A percentile compares a stretch with the other conserved stretches of the same genome.
Evolutionary conservation across 2,888 invertebrate species (phyloP).

Genomic region (Xiphydria camelus): DNA sequence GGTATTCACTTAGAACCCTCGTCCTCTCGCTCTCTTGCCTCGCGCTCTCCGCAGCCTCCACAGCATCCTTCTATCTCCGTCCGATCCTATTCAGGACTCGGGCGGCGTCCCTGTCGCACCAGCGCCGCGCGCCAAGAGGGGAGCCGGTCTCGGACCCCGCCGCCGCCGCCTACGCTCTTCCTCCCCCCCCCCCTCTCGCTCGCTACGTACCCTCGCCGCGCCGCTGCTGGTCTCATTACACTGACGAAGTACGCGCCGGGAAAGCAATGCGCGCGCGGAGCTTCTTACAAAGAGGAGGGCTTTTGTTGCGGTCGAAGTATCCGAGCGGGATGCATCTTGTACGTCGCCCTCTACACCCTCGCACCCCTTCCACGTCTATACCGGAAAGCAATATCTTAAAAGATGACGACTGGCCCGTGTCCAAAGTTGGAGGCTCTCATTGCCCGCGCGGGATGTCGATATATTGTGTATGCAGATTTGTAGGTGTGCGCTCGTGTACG

Average conservation of each 20-base stretch:
- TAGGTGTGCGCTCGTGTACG: too few species aligned
- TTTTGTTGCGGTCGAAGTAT: slow-evolving; percentile 34
- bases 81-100: too few species aligned
- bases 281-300: slow-evolving; percentile 11
- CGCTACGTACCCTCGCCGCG: background rate
- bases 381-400: slow-evolving; percentile 52
- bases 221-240: background rate
- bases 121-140: too few species aligned
- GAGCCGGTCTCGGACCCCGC: slow-evolving; percentile 20
- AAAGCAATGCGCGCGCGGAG: background rate
- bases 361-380: slow-evolving; percentile 7
- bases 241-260: background rate
- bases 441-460: too few species aligned
- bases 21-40: slow-evolving; percentile 10
- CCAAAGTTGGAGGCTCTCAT: too few species aligned
- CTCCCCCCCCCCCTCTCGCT: slow-evolving; percentile 7
- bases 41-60: background rate
- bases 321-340: slow-evolving; percentile 27
- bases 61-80: background rate
- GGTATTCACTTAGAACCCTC: slow-evolving; percentile 36
- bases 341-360: slow-evolving; percentile 6
- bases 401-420: slow-evolving; percentile 46
- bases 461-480: too few species aligned
- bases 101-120: too few species aligned
- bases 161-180: slow-evolving; percentile 17